Conservation (phyloP, 2,888 invertebrate genomes). For the Rhaphigaster nebulosa region DNA sequence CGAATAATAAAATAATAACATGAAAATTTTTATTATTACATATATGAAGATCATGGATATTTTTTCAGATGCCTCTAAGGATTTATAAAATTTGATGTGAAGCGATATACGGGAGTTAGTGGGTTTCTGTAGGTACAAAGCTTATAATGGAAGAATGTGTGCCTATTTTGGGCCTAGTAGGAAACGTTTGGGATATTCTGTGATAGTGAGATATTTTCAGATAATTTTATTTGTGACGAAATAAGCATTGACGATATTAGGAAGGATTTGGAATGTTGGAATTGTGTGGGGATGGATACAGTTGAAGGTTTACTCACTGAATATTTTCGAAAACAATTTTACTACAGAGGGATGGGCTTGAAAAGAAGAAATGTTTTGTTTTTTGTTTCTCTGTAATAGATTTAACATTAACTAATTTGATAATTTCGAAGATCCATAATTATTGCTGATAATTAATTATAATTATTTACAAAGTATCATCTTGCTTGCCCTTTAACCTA, state of each 20-base stretch:
- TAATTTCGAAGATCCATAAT: neutral
- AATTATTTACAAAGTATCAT: neutral
- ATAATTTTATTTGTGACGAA: neutral
- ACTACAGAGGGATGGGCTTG: neutral
- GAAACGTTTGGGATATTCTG: neutral
- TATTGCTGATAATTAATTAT: neutral
- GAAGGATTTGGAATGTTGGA: neutral
- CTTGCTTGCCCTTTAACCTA: constrained; percentile 3
- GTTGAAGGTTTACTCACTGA: neutral
- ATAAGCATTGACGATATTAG: neutral
- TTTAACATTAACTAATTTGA: neutral
- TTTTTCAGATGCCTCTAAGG: too few relatives aligned
- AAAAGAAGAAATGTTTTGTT: neutral
- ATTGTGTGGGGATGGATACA: neutral
- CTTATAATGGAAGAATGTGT: neutral
- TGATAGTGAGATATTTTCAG: neutral
- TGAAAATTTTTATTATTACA: too few relatives aligned
- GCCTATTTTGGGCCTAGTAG: neutral
- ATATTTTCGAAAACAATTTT: neutral
- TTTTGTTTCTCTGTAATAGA: neutral
- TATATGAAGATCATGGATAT: too few relatives aligned
- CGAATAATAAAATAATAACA: too few relatives aligned
- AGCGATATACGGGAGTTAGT: neutral
- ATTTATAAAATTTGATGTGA: neutral
- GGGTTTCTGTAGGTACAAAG: neutral